Conservation (phyloP, 2,888 invertebrate species). For the Drosophila testacea region DNA sequence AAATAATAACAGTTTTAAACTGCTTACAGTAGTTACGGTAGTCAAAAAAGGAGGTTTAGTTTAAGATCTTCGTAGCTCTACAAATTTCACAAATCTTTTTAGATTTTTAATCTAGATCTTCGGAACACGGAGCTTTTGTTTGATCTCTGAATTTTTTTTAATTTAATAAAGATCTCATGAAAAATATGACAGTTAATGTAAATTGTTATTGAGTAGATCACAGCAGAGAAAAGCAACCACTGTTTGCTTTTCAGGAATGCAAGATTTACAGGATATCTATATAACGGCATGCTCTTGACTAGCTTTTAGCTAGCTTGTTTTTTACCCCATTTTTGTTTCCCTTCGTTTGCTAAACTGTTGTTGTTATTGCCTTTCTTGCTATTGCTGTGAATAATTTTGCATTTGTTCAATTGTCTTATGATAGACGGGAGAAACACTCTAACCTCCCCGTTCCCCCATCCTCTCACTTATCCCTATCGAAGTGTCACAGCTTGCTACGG, state of each 20-base stretch:
- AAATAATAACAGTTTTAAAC: too few species aligned
- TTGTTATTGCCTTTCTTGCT: slow-evolving; percentile 27
- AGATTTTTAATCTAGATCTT: too few species aligned
- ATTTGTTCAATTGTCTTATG: slow-evolving; percentile 45
- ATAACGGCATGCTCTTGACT: neutral
- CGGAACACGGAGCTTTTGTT: too few species aligned
- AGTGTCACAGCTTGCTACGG: slow-evolving; percentile 40
- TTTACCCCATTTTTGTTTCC: neutral
- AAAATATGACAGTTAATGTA: too few species aligned
- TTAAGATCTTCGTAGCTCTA: too few species aligned
- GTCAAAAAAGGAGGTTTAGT: too few species aligned
- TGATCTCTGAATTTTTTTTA: too few species aligned
- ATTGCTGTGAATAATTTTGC: slow-evolving; percentile 49
- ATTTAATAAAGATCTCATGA: too few species aligned
- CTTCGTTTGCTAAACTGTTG: slow-evolving; percentile 9
- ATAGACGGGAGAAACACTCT: neutral
- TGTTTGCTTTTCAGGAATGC: neutral
- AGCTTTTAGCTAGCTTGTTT: neutral
- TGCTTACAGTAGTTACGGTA: too few species aligned
- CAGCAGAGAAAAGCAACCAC: too few species aligned
- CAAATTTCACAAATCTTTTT: too few species aligned
- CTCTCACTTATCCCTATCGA: neutral
- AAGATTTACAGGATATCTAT: neutral
- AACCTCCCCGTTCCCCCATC: neutral
- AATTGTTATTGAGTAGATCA: too few species aligned